Evolutionary conservation across 2,113 vertebrate species (phyloP), one percentile per base, ranked within the genome.

Genomic region (Hirundichthys speculiger): DNA sequence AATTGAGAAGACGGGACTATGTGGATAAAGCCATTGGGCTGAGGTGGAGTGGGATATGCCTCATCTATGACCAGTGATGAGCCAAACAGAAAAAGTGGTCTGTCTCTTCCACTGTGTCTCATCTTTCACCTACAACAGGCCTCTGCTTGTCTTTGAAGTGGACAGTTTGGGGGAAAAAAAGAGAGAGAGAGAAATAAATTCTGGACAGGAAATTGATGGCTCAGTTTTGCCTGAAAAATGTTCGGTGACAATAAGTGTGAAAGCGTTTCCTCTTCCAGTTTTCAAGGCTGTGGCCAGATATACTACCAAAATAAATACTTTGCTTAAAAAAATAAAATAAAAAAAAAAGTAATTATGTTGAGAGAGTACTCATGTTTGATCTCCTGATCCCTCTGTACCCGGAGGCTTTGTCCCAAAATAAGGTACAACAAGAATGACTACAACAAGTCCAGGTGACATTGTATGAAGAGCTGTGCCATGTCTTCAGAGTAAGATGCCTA

Each of bases 21-120:
- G 75, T 46, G 61, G 88, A 65, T 79, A 65, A 75, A 67, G 82
- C 85, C 48, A 58, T 69, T 91, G 80, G 80, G 80, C 73, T 74
- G 70, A 82, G 68, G 77, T 2, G 66, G 73, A 87, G 79, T 60
- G 75, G 71, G 46, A 69, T n/a, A 41, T 12, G 3, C 46, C 69
- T 74, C 76, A 81, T 50, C 59, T 62, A 22, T 66, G 77, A 64
- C 52, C 50, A 49, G 2, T 46, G 63, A 76, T 40, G 51, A 71
- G 60, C 63, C 73, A 64, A 64, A 73, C 52, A 55, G 54, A 68
- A 30, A 74, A 66, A 43, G 14, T 24, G 30, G 14, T 54, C 15
- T 8, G 46, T 80, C 64, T 70, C 64, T 55, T 63, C 69, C 73
- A 79, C 51, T 63, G 68, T 64, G 52, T 83, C 69, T 74, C 56